Percentiles rank a stretch among this genome's conserved stretches.
Evolutionary conservation across 2,888 invertebrate genomes (phyloP).

Genomic region (Sturmia bella): DNA sequence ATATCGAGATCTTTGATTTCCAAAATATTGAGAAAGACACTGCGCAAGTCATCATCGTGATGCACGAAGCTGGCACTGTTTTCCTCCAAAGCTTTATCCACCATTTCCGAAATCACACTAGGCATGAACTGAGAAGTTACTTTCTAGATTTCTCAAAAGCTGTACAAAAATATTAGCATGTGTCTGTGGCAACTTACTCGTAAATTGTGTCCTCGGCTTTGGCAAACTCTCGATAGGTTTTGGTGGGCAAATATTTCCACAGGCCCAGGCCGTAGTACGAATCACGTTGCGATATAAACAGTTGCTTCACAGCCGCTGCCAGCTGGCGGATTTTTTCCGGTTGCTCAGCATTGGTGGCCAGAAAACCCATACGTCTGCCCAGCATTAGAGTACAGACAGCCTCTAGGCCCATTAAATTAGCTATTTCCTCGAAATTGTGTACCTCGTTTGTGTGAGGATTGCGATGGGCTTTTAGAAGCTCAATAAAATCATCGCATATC

Average conservation of each 20-base stretch:
- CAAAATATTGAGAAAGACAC: slow-evolving; percentile 89
- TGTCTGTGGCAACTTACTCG: slow-evolving; percentile 83
- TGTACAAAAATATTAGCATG: slow-evolving; percentile 53
- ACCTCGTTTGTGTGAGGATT: slow-evolving; percentile 83
- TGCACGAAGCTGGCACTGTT: slow-evolving; percentile 83
- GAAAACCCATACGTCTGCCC: slow-evolving; percentile 90
- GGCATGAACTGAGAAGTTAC: slow-evolving; percentile 71
- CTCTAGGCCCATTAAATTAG: slow-evolving; percentile 91
- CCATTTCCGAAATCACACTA: slow-evolving; percentile 90
- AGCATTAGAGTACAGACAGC: slow-evolving; percentile 90
- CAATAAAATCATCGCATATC: slow-evolving; percentile 90
- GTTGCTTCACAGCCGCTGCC: slow-evolving; percentile 88
- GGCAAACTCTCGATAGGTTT: slow-evolving; percentile 87
- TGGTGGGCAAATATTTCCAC: slow-evolving; percentile 91
- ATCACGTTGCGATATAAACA: slow-evolving; percentile 90
- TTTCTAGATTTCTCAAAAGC: slow-evolving; percentile 69
- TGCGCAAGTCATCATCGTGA: slow-evolving; percentile 82
- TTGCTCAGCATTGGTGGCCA: slow-evolving; percentile 82
- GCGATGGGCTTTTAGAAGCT: slow-evolving; percentile 85
- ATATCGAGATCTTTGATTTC: slow-evolving; percentile 88
- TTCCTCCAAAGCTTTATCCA: slow-evolving; percentile 86
- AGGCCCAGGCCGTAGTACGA: slow-evolving; percentile 90
- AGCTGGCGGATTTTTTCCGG: slow-evolving; percentile 85
- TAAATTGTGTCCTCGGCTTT: slow-evolving; percentile 91
- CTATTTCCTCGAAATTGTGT: slow-evolving; percentile 87